These are phyloP conservation scores for Aleiodes alternator DNA, from an alignment of 2,888 invertebrate genomes.

Conservation along the genomic window DNA sequence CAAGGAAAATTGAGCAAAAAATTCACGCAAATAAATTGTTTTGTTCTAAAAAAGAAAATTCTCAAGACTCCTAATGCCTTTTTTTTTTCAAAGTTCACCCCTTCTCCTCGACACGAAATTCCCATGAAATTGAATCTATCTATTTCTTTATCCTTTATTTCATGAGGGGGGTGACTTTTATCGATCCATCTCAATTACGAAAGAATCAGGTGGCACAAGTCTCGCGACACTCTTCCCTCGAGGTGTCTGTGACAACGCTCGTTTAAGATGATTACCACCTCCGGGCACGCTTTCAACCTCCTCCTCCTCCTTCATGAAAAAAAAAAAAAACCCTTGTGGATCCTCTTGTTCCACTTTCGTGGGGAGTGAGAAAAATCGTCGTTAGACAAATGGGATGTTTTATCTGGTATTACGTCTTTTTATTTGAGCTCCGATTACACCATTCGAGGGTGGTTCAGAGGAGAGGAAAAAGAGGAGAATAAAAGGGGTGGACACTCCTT, in stretches of 20 bases:
- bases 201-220: constrained; percentile 68
- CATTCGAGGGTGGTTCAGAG: constrained; percentile 50
- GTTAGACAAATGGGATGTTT: constrained; percentile 74
- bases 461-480: constrained; percentile 1
- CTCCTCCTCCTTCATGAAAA: constrained; percentile 10
- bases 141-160: constrained; percentile 35
- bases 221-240: constrained; percentile 50
- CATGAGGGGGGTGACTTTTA: constrained; percentile 48
- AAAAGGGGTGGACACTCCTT: constrained; percentile 5
- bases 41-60: no score
- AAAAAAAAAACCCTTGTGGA: constrained; percentile 43
- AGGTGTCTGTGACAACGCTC: constrained; percentile 60
- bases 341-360: constrained; percentile 31
- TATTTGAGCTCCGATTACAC: constrained; percentile 72
- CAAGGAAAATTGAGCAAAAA: no score
- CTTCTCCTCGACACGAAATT: not conserved
- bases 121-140: constrained; percentile 23
- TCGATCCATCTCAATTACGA: constrained; percentile 70
- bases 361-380: constrained; percentile 68
- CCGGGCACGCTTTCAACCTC: constrained; percentile 49
- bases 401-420: constrained; percentile 73
- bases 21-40: no score
- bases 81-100: no score
- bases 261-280: constrained; percentile 73
- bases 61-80: no score